These are phyloP conservation scores for Micoletzkya japonica DNA, from an alignment of 2,888 invertebrate genomes.

Conservation along the genomic window DNA sequence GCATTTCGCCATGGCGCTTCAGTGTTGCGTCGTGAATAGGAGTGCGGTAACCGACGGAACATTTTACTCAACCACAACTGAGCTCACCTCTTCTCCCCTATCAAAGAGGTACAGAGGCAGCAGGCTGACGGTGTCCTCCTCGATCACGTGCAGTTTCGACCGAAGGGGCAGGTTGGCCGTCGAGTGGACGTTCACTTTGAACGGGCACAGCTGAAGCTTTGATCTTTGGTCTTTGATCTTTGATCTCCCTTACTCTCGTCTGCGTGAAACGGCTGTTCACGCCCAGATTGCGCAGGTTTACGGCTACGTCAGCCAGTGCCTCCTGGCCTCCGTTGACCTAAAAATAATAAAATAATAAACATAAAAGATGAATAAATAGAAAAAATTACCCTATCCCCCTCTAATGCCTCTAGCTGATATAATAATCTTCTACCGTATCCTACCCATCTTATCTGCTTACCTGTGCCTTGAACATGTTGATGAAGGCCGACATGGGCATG, in stretches of 20 bases:
- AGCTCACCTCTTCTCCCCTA: conserved; percentile 17
- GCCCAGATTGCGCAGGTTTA: conserved; percentile 20
- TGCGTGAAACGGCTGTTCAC: not conserved
- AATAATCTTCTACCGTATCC: not conserved
- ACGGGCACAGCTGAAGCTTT: conserved; percentile 14
- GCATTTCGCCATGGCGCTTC: no score
- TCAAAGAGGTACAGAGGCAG: conserved; percentile 10
- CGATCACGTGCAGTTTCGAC: not conserved
- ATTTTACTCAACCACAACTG: not conserved
- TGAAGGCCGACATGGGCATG: conserved; percentile 11
- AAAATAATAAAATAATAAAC: not conserved
- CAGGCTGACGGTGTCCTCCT: not conserved
- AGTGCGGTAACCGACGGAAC: not conserved
- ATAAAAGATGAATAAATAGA: not conserved
- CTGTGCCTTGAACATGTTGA: conserved; percentile 22
- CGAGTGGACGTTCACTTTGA: not conserved
- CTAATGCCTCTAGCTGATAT: not conserved
- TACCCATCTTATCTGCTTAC: not conserved
- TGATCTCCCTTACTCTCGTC: not conserved
- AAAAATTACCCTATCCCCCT: not conserved
- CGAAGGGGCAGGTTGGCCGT: not conserved
- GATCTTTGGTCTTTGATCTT: not conserved
- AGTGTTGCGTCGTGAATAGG: no score
- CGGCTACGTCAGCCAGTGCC: conserved; percentile 13
- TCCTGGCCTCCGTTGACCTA: not conserved